Evolutionary conservation across 2,113 vertebrate genomes (phyloP).

Genomic region (Diphyllodes magnificus): DNA sequence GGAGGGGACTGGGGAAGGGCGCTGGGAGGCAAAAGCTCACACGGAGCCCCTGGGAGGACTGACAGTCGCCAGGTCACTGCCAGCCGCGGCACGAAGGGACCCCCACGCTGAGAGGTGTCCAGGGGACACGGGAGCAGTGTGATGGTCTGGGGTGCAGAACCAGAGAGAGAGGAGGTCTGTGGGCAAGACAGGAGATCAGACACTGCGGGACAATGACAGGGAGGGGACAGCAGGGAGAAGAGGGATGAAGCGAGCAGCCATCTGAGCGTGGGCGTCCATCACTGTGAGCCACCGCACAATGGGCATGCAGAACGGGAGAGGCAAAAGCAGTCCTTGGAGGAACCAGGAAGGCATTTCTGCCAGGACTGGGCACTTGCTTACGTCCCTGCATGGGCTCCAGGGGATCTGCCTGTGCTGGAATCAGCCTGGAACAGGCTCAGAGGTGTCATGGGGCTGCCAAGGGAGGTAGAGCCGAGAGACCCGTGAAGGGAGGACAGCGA

Average conservation of each 20-base stretch:
- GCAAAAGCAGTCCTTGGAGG: neutral
- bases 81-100: fast-evolving
- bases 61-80: neutral
- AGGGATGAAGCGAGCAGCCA: fast-evolving
- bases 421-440: neutral
- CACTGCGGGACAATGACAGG: fast-evolving
- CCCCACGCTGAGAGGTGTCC: fast-evolving
- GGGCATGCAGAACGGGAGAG: neutral
- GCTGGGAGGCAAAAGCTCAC: neutral
- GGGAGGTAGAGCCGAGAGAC: neutral
- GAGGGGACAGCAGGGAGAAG: neutral
- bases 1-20: neutral
- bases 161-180: neutral
- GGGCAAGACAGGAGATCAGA: neutral
- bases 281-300: fast-evolving
- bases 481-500: neutral
- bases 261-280: neutral
- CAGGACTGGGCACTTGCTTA: neutral
- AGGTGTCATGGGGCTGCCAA: neutral
- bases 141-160: neutral
- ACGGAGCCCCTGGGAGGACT: fast-evolving
- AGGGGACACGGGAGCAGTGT: neutral
- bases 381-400: neutral
- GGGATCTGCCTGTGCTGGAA: neutral
- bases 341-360: neutral